Percentiles rank a stretch among this genome's conserved stretches.
Evolutionary conservation across 1,140 invertebrate genomes (phyloP).

Genomic region (Physella acuta): DNA sequence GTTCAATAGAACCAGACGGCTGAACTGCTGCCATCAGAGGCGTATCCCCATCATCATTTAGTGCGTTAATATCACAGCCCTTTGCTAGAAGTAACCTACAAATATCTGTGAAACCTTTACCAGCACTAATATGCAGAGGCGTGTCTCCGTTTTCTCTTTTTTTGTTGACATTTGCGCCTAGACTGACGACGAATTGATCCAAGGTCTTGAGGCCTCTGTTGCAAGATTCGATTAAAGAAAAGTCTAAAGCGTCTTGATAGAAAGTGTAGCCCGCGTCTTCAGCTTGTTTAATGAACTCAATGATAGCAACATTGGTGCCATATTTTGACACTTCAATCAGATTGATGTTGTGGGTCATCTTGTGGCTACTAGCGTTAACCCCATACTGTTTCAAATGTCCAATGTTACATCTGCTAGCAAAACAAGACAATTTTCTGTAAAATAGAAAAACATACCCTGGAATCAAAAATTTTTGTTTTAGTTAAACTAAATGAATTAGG

Average conservation of each 20-base stretch:
- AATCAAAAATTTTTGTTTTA: no score
- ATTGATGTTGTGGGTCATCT: no score
- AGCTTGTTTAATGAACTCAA: no score
- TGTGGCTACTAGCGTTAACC: no score
- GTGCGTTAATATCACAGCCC: background rate
- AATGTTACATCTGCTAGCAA: no score
- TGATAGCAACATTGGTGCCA: no score
- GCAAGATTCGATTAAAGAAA: background rate
- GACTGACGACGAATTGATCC: background rate
- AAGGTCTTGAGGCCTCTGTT: background rate
- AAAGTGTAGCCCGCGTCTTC: no score
- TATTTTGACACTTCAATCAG: no score
- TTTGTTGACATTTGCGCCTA: background rate
- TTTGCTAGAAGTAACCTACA: background rate
- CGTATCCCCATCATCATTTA: background rate
- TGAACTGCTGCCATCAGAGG: background rate
- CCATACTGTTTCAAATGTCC: no score
- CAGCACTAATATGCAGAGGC: background rate
- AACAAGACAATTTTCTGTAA: no score
- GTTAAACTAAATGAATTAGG: no score
- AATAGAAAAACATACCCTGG: no score
- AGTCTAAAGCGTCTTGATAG: background rate
- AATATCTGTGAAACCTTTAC: background rate
- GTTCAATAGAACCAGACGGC: background rate
- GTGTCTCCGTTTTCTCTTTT: background rate